Base-by-base conservation (phyloP, 1,140 invertebrate species). In the Amphibalanus amphitrite region DNA sequence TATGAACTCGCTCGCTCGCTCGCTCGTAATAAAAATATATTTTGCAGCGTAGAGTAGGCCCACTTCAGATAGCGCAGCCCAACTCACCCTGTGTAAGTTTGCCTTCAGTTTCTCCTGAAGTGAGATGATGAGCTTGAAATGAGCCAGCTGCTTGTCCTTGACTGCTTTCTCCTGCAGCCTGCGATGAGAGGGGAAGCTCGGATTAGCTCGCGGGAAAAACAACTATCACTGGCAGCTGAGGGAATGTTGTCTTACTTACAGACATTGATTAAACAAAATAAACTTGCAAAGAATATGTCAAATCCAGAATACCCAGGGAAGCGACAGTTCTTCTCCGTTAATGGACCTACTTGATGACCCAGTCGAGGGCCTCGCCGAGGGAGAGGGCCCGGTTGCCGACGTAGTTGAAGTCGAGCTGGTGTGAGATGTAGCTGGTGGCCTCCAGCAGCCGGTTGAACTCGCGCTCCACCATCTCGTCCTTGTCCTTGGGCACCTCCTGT, bases 371-470 rank as follows among this genome's bases (percentile, higher is more conserved):
- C 81, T 97, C 92, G 40, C 95, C 94, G 10, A 98, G 82, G 67
- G 94, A 96, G 17, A 97, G 91, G 13, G 95, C 92, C 77, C 85
- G 83, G 28, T 80, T 81, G 73, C 83, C 81, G n/a, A 85, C 88
- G 78, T 93, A 93, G 82, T 97, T 98, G 78, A 98, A 95, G 81
- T 97, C 94, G 69, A 98, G 83, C 77, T 94, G 91, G 82, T 98
- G 94, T 0, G 94, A 97, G 47, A 99, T 81, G 80, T 97, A 98
- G 72, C 93, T 95, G 3, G 95, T 97, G 6, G 95, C 94, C 82
- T 98, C 95, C 26, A 98, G 81, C 38, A 98, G 82, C 74, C 94
- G 85, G 81, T 99, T 99, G 78, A 98, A 98, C 82, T 98, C 96
- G 74, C 92, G 84, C 82, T 98, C 96, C 73, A 93, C 94, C 88